These are phyloP conservation scores for Epirrhoe alternata DNA, from an alignment of 2,888 invertebrate genomes.

Conservation along the genomic window DNA sequence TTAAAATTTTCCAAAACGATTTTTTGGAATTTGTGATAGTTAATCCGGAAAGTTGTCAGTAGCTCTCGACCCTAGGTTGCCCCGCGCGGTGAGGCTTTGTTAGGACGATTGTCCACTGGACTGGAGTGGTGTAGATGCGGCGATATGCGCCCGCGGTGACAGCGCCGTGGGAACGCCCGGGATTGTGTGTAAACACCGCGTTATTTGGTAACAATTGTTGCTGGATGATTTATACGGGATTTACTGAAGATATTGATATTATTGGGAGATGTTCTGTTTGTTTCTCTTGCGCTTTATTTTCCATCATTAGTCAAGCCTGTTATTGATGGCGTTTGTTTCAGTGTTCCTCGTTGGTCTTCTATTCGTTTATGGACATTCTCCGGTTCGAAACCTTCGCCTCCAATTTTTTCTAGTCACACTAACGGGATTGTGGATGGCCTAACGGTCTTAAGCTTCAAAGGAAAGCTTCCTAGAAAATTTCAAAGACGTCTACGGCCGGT, in stretches of 20 bases:
- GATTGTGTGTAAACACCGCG: conserved; percentile 69
- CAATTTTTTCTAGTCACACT: conserved; percentile 35
- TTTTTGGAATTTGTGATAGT: neutral
- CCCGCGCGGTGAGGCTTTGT: conserved; percentile 75
- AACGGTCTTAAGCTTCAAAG: conserved; percentile 53
- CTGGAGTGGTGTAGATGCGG: conserved; percentile 79
- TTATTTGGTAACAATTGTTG: conserved; percentile 67
- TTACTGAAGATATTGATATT: conserved; percentile 24
- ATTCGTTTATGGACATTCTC: conserved; percentile 1
- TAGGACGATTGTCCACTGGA: conserved; percentile 84
- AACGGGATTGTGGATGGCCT: conserved; percentile 29
- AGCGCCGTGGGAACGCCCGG: conserved; percentile 80
- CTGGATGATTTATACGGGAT: conserved; percentile 50
- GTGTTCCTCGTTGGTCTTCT: neutral
- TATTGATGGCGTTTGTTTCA: neutral
- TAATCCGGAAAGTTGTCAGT: neutral
- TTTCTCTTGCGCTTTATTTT: conserved; percentile 15
- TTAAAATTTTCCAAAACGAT: too few relatives aligned
- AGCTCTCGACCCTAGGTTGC: conserved; percentile 25
- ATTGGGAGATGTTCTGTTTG: conserved; percentile 23
- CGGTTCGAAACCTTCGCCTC: neutral
- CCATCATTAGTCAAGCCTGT: neutral
- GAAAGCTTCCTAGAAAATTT: conserved; percentile 51
- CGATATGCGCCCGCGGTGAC: conserved; percentile 79
- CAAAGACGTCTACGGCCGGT: conserved; percentile 52